Evolutionary conservation across 1,140 invertebrate species (phyloP).

Genomic region (Anoplolepis gracilipes): DNA sequence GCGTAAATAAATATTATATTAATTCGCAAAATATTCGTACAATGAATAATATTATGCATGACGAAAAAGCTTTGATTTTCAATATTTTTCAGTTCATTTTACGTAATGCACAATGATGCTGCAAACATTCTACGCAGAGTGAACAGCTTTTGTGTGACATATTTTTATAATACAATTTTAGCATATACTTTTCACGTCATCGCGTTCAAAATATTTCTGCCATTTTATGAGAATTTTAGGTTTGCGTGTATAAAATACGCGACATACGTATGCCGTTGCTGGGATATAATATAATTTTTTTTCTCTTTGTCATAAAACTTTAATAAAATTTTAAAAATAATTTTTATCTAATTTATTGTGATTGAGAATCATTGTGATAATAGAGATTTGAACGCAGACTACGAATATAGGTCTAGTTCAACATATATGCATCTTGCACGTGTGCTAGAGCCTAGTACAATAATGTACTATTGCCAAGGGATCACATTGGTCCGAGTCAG

Average conservation of each 20-base stretch:
- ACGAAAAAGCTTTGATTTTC: not conserved
- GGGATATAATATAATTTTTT: not conserved
- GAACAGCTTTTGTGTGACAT: slow-evolving; percentile 13
- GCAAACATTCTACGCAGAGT: not conserved
- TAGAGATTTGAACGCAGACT: no score
- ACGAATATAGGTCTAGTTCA: slow-evolving; percentile 11
- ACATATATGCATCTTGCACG: slow-evolving; percentile 22
- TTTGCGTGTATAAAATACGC: slow-evolving; percentile 6
- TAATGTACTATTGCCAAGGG: slow-evolving; percentile 60
- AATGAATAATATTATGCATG: not conserved
- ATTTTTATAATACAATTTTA: slow-evolving; percentile 50
- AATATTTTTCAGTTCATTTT: slow-evolving; percentile 19
- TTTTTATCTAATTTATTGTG: not conserved
- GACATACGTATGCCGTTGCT: not conserved
- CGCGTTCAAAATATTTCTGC: slow-evolving; percentile 27
- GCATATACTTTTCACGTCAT: slow-evolving; percentile 2
- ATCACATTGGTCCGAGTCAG: slow-evolving; percentile 55
- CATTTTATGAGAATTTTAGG: slow-evolving; percentile 23
- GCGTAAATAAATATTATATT: not conserved
- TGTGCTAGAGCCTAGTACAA: slow-evolving; percentile 53
- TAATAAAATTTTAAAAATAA: not conserved
- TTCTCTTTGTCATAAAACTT: not conserved
- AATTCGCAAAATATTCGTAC: not conserved
- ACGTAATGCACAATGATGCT: slow-evolving; percentile 11
- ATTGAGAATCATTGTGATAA: slow-evolving; percentile 19